These are phyloP conservation scores for Pseudorhombus dupliciocellatus DNA, from an alignment of 2,113 vertebrate species.

Conservation along the genomic window DNA sequence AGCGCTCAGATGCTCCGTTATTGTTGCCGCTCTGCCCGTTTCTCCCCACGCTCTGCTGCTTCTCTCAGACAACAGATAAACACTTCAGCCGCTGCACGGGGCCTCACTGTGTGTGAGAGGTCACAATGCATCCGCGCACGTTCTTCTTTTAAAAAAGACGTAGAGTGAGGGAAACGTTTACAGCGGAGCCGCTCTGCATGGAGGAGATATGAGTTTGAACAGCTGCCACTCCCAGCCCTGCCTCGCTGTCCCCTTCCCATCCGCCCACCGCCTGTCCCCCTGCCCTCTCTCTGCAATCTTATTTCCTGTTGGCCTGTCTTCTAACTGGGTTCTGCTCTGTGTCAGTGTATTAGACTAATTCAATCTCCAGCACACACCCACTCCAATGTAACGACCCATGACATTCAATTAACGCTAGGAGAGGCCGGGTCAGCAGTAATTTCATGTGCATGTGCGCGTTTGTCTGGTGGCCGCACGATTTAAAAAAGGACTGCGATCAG, in stretches of 20 bases:
- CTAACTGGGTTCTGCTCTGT: slow-evolving; percentile 58
- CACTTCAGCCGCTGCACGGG: slow-evolving; percentile 10
- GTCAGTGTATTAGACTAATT: slow-evolving; percentile 72
- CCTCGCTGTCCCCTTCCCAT: slow-evolving; percentile 28
- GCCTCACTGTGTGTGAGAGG: slow-evolving; percentile 1
- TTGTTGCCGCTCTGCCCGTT: slow-evolving; percentile 19
- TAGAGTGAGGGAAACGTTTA: slow-evolving; percentile 26
- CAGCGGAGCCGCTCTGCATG: slow-evolving; percentile 29
- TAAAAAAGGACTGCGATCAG: slow-evolving; percentile 11
- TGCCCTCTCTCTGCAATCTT: slow-evolving; percentile 42
- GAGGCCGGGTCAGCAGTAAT: slow-evolving; percentile 57
- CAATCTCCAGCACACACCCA: slow-evolving; percentile 63
- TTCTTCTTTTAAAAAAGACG: slow-evolving; percentile 3
- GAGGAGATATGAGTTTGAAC: slow-evolving; percentile 48
- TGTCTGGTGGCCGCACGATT: slow-evolving; percentile 11
- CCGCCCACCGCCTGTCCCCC: slow-evolving; percentile 55
- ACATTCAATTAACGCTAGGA: slow-evolving; percentile 71
- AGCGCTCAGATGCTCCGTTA: slow-evolving; percentile 23
- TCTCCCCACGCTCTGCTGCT: slow-evolving; percentile 18
- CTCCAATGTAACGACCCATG: slow-evolving; percentile 69
- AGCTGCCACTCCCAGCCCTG: slow-evolving; percentile 52
- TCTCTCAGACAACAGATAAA: slow-evolving; percentile 27
- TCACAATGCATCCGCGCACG: slow-evolving; percentile 13
- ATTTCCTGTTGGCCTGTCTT: slow-evolving; percentile 70
- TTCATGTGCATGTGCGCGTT: slow-evolving; percentile 34